Evolutionary conservation across 2,888 invertebrate species (phyloP), one percentile per base, ranked within the genome.

Genomic region (Tuberolachnus salignus): DNA sequence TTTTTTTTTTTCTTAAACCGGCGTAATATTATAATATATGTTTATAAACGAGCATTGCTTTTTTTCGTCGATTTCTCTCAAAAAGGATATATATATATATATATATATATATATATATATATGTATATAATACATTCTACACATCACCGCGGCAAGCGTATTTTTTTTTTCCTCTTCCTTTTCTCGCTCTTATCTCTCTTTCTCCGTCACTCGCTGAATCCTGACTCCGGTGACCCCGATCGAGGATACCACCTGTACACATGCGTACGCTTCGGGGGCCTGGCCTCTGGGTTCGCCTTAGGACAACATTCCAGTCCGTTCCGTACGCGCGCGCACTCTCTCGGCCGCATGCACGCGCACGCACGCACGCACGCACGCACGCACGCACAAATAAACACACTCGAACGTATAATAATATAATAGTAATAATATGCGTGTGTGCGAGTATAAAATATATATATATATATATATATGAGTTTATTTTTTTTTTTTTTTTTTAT

Each of bases 251-350:
- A 78, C 59, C 78, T 69, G 69, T 67, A 44, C 21, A 42, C n/a
- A 4, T 53, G 14, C 14, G 10, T 69, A 59, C 78, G 78, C 67
- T 69, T 78, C 78, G 59, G 78, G 78, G 78, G 78, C 78, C 78
- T 78, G 78, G 78, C 78, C 78, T 78, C 78, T 78, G 78, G 78
- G 78, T 78, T 78, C 78, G 78, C 78, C 78, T 78, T 67, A 67
- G 78, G 78, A 78, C 78, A 78, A 69, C 78, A 78, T 78, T 78
- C 78, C 78, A 78, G 78, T 69, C 78, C 78, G 57, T 59, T 78
- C 67, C 61, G 78, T 59, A 67, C 59, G 59, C 67, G 19, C 55
- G 16, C 70, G 21, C 66, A n/a, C 42, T 21, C 34, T 34, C 34
- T 34, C 34, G 34, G 3, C 34, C 34, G 34, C 3, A 34, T 6